Evolutionary conservation across 1,140 invertebrate species (phyloP), one percentile per base, ranked within the genome.

Genomic region (Mercenaria mercenaria): DNA sequence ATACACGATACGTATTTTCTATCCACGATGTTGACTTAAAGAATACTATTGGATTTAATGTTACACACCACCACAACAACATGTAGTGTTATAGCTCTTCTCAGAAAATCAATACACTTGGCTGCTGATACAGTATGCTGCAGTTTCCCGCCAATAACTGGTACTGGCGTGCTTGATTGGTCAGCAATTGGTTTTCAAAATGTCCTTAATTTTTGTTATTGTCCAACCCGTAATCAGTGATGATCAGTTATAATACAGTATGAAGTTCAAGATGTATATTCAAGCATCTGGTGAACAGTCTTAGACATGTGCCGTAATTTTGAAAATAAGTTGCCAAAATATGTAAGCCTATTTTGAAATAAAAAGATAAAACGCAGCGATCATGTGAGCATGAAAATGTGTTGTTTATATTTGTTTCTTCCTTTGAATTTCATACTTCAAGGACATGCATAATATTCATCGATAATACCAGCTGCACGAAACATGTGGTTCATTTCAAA

Each of bases 11-110:
- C 43, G 76, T 79, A 79, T 79, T 79, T 79, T 79, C 76, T 72
- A 56, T 56, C 43, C 47, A 56, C 47, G 47, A 50, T 52, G 50
- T 56, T 56, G 47, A 79, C 76, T 79, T 67, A 50, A 15, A 79
- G 76, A 52, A 32, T 56, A 79, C 47, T 79, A 79, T 79, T 56
- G 76, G 76, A 79, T 79, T 79, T 56, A 79, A 34, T 56, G 76
- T 39, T 79, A 79, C 76, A 79, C 76, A 79, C 47, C 47, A 56
- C 50, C 47, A 52, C 6, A 79, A 47, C 76, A 77, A 26, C 74
- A 79, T 79, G 76, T 79, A 79, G 41, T 79, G 26, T 20, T 72
- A 72, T 6, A 39, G 32, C 76, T 79, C 43, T 37, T 29, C 76
- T 34, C 32, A 37, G 76, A 79, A 79, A 79, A 79, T 79, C 76